Base-by-base conservation (phyloP, 2,888 invertebrate species). In the Bellardia pandia region DNA sequence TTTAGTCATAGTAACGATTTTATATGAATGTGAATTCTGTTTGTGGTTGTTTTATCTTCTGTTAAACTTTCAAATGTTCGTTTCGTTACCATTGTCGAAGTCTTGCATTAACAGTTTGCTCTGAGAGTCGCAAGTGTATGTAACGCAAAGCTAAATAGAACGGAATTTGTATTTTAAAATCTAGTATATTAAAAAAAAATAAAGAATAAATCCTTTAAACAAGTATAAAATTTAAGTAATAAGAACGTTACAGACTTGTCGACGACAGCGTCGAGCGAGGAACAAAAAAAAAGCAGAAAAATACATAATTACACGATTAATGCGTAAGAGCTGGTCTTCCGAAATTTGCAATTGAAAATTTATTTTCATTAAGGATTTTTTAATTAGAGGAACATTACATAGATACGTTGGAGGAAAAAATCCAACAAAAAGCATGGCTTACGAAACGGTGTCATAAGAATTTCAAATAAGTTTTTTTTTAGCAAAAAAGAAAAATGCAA, bases 271-370 rank as follows among this genome's bases (percentile, higher is more conserved):
- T 77, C 69, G 62, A 71, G 69, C 58, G 51, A 56, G 62, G 13
- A 45, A 71, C 37, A 37, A 58, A 71, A 69, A 66, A 42, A 72
- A 60, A 69, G 69, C n/a, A n/a, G n/a, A 51, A 58, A 30, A 13
- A 30, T 33, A 58, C 9, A 58, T 58, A 23, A 60, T 53, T 72
- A 72, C 64, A 83, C 56, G 75, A 83, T 30, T 78, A 86, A 71
- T 56, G 78, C 79, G 75, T 86, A 87, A 87, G 81, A 85, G 78
- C 71, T 82, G 69, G 87, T 87, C 87, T 87, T 85, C 87, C 85
- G 75, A 78, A 66, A 84, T 74, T 77, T n/a, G 33, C 60, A 72
- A 78, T 56, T 71, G 45, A 4, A 62, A 75, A 85, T 69, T 68
- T 51, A 69, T 48, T 68, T 62, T 66, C 37, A 60, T 62, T 77